Conservation (phyloP, 1,140 invertebrate genomes). For the Probaryconus sp. region DNA sequence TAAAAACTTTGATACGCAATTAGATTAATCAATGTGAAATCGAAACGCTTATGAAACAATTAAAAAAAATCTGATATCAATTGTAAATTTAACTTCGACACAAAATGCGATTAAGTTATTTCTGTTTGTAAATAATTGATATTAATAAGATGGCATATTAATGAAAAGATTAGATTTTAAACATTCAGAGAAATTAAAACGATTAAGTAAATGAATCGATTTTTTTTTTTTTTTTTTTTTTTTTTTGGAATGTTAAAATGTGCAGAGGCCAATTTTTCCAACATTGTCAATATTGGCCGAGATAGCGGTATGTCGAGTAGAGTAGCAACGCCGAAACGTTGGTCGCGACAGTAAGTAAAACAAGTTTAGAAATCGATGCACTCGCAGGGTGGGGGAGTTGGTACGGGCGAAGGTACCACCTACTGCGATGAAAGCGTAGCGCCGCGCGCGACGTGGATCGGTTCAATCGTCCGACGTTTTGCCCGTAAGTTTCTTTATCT, state of each 20-base stretch:
- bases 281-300: slow-evolving; percentile 26
- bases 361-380: slow-evolving; percentile 65
- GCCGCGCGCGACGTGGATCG: slow-evolving; percentile 21
- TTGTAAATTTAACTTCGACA: too few relatives aligned
- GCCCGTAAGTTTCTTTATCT: slow-evolving; percentile 27
- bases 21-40: too few relatives aligned
- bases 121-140: slow-evolving; percentile 7
- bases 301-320: slow-evolving; percentile 28
- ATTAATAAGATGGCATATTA: too few relatives aligned
- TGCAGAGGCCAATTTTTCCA: slow-evolving; percentile 5
- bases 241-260: slow-evolving; percentile 5
- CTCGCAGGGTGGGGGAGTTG: slow-evolving; percentile 40
- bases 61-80: too few relatives aligned
- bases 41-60: too few relatives aligned
- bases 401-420: slow-evolving; percentile 35
- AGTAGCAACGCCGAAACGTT: slow-evolving; percentile 45
- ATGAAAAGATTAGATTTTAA: too few relatives aligned
- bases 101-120: too few relatives aligned
- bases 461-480: slow-evolving; percentile 31
- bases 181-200: too few relatives aligned
- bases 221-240: slow-evolving; percentile 6
- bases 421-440: slow-evolving; percentile 55
- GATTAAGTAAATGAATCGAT: neutral
- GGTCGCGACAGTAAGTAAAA: slow-evolving; percentile 52
- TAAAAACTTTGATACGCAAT: too few relatives aligned